Evolutionary conservation across 2,113 vertebrate species (phyloP).

Genomic region (Pteruthius melanotis): DNA sequence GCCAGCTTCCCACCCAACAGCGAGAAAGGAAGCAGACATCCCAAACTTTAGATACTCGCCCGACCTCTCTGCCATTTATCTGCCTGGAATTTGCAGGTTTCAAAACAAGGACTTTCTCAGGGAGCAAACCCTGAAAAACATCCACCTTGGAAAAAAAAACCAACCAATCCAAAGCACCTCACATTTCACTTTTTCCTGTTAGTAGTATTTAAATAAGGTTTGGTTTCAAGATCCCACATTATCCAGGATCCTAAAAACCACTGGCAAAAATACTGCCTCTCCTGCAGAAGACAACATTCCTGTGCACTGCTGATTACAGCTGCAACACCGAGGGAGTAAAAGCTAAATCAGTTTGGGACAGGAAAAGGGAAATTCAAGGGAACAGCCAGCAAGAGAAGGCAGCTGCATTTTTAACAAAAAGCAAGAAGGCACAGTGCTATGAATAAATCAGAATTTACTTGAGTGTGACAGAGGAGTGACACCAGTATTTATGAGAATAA

Average conservation of each 20-base stretch:
- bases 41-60: neutral
- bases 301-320: neutral
- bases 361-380: conserved; percentile 28
- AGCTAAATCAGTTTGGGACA: neutral
- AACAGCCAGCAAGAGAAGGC: neutral
- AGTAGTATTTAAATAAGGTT: neutral
- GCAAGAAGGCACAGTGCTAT: neutral
- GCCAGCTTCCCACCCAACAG: neutral
- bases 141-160: neutral
- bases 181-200: neutral
- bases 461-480: conserved; percentile 17
- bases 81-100: neutral
- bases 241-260: neutral
- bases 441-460: conserved; percentile 34
- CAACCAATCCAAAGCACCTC: neutral
- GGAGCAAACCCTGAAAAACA: neutral
- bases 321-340: neutral
- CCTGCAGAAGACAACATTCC: neutral
- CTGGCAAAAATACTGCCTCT: neutral
- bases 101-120: neutral
- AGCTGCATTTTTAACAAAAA: neutral
- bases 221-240: neutral
- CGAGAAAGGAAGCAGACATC: conserved; percentile 11
- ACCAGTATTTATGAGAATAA: conserved; percentile 25
- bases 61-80: neutral